Percentiles rank a stretch among this genome's conserved stretches.
These are phyloP conservation scores for Alcedo atthis DNA, from an alignment of 2,797 vertebrate species.

Conservation along the genomic window DNA sequence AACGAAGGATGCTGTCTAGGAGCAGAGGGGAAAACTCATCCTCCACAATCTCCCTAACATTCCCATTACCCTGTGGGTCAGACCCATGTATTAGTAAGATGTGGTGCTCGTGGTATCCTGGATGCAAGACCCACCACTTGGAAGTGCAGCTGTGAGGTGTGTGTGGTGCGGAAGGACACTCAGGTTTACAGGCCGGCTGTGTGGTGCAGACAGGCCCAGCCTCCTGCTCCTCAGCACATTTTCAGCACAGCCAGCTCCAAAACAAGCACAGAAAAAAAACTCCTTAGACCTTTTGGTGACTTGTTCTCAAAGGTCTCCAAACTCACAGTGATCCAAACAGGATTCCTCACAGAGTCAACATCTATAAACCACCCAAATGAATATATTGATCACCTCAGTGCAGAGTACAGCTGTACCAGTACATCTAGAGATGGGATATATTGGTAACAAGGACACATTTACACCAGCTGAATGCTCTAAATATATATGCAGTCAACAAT, in stretches of 20 bases:
- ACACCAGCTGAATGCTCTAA: not conserved
- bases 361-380: not conserved
- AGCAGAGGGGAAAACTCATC: not conserved
- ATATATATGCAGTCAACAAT: rapidly evolving
- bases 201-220: not conserved
- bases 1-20: not conserved
- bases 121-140: not conserved
- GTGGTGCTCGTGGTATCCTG: not conserved
- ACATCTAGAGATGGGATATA: not conserved
- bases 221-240: not conserved
- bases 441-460: not conserved
- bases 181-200: not conserved
- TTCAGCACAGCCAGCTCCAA: not conserved
- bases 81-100: not conserved
- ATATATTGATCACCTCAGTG: not conserved
- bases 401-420: not conserved
- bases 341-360: not conserved
- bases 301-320: not conserved
- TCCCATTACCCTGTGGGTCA: not conserved
- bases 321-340: rapidly evolving
- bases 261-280: not conserved
- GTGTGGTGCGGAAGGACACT: not conserved
- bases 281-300: not conserved
- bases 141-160: not conserved
- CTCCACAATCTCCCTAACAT: not conserved